Conservation (phyloP, 2,113 vertebrate species). For the Callithrix jacchus region DNA sequence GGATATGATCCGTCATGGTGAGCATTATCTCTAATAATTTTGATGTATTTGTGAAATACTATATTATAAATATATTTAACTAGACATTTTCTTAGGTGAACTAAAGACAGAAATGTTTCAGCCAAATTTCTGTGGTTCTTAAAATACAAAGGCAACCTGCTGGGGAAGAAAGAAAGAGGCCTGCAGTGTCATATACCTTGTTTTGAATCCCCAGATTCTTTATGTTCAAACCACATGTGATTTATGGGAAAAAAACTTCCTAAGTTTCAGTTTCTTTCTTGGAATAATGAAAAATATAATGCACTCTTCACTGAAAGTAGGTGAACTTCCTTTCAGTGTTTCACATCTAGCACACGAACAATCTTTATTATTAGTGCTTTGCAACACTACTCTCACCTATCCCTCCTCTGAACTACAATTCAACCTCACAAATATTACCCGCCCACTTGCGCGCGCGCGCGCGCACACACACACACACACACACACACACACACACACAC, state of each 20-base stretch:
- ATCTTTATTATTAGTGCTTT: neutral
- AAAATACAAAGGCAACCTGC: neutral
- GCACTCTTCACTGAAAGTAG: neutral
- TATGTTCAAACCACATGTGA: neutral
- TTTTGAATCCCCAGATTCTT: neutral
- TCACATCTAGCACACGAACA: neutral
- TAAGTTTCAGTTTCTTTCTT: neutral
- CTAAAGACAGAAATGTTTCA: neutral
- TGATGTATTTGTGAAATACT: neutral
- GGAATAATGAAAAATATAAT: neutral
- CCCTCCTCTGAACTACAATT: neutral
- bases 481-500: too few relatives aligned
- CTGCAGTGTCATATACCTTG: neutral
- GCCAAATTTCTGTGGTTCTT: neutral
- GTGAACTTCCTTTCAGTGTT: neutral
- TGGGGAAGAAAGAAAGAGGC: neutral
- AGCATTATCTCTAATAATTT: neutral
- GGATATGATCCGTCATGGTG: neutral
- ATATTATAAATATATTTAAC: neutral
- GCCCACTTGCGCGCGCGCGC: too few relatives aligned
- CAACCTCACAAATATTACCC: neutral
- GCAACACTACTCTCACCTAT: fast-evolving
- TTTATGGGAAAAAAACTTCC: neutral
- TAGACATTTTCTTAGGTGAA: neutral
- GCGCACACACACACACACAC: too few relatives aligned